Percentiles rank a stretch among this genome's conserved stretches.
Evolutionary conservation across 2,797 vertebrate species (phyloP).

Genomic region (Sebastes itinus): DNA sequence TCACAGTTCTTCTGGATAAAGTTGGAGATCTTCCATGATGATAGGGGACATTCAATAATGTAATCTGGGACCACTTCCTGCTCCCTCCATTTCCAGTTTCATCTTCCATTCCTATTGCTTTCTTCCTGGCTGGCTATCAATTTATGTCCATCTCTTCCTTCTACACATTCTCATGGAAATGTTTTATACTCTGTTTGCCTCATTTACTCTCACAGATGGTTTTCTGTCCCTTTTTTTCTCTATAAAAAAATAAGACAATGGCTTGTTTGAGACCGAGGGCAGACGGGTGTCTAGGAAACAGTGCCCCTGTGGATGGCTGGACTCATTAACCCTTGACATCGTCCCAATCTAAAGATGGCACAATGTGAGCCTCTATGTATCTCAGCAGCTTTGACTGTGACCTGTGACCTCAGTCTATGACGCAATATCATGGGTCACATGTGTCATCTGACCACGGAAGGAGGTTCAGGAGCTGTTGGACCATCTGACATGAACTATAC

Average conservation of each 20-base stretch:
- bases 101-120: conserved; percentile 19
- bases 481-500: too few species aligned
- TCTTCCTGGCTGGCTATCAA: not conserved
- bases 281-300: not conserved
- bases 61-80: conserved; percentile 8
- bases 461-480: too few species aligned
- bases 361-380: conserved; percentile 48
- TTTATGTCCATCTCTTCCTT: conserved; percentile 14
- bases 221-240: too few species aligned
- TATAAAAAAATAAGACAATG: conserved; percentile 23
- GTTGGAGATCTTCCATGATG: conserved; percentile 12
- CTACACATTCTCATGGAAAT: conserved; percentile 8
- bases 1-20: not conserved
- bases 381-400: conserved; percentile 3
- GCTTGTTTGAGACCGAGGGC: conserved; percentile 26
- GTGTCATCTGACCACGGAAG: not conserved
- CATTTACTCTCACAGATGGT: too few species aligned
- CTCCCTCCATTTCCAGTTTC: conserved; percentile 1
- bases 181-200: too few species aligned
- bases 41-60: conserved; percentile 3
- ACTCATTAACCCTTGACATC: conserved; percentile 22
- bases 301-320: not conserved
- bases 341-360: conserved; percentile 31
- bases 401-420: conserved; percentile 12
- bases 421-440: too few species aligned